Evolutionary conservation across 1,140 invertebrate species (phyloP).

Genomic region (Hydropsyche tenuis): DNA sequence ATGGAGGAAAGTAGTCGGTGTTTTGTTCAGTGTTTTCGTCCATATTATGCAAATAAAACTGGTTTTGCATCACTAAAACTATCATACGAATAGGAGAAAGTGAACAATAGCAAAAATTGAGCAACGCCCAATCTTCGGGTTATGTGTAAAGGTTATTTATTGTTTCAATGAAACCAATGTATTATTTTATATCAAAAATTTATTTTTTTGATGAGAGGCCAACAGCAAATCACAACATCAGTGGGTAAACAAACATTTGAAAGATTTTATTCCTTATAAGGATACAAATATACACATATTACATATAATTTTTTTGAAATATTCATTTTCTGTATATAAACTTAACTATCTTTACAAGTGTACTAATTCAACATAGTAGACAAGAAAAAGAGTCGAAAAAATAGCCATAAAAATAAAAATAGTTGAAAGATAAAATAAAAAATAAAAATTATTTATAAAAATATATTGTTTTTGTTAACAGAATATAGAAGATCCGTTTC

Average conservation of each 20-base stretch:
- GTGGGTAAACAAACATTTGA: constrained; percentile 14
- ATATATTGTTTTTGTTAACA: no score
- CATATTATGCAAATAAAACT: constrained; percentile 3
- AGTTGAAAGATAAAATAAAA: background rate
- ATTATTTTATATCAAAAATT: constrained; percentile 13
- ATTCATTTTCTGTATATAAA: no score
- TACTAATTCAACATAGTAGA: no score
- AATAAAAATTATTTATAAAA: background rate
- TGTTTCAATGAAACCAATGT: background rate
- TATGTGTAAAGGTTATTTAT: no score
- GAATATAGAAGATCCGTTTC: background rate
- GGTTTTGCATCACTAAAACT: constrained; percentile 9
- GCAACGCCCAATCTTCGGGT: background rate
- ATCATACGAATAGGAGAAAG: background rate
- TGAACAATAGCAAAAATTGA: background rate
- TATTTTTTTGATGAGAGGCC: constrained; percentile 15
- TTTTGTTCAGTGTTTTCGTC: background rate
- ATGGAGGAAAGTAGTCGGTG: no score
- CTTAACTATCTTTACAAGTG: no score
- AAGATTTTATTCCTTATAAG: background rate
- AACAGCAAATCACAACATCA: constrained; percentile 17
- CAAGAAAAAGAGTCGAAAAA: no score
- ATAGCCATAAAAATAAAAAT: no score
- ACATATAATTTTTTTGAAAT: no score
- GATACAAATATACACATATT: background rate